Percentiles rank a stretch among this genome's conserved stretches.
phyloP scores from a whole-genome alignment of 1,140 invertebrate genomes.

The Drosophila lacertosa region DNA sequence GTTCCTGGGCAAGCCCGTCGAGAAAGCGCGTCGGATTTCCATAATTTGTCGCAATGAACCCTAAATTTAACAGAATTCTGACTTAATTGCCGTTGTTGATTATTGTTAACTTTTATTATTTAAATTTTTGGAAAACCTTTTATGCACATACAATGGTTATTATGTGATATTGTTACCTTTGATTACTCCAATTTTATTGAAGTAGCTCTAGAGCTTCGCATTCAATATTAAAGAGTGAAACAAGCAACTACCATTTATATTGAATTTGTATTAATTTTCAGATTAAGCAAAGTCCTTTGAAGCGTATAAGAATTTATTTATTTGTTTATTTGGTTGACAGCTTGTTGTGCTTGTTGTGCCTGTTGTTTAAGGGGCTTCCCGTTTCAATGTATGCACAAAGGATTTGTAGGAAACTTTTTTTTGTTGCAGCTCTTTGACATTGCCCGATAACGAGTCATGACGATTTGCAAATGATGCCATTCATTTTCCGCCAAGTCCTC shows the following conservation, averaged over 20 bases:
- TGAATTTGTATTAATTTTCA: no score
- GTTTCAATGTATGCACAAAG: conserved; percentile 34
- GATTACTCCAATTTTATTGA: no score
- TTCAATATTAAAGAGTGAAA: no score
- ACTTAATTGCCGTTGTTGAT: not conserved
- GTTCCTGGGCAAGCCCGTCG: conserved; percentile 88
- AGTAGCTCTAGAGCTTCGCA: no score
- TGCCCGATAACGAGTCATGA: conserved; percentile 56
- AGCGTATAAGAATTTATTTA: no score
- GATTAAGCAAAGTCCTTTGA: no score
- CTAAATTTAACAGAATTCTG: conserved; percentile 7
- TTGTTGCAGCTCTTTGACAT: conserved; percentile 19
- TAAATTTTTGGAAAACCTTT: no score
- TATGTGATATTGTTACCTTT: no score
- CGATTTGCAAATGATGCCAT: conserved; percentile 77
- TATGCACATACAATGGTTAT: not conserved
- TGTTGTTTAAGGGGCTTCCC: not conserved
- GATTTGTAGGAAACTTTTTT: conserved; percentile 36
- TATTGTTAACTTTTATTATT: not conserved
- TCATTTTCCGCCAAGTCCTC: conserved; percentile 38
- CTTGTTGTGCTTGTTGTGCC: conserved; percentile 17
- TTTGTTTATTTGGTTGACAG: no score
- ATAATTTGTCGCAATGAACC: conserved; percentile 96
- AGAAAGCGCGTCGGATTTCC: conserved; percentile 92
- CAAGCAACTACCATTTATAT: no score